Percentiles rank a stretch among this genome's conserved stretches.
Conservation (phyloP, 2,113 vertebrate species). For the Hiodon alosoides region DNA sequence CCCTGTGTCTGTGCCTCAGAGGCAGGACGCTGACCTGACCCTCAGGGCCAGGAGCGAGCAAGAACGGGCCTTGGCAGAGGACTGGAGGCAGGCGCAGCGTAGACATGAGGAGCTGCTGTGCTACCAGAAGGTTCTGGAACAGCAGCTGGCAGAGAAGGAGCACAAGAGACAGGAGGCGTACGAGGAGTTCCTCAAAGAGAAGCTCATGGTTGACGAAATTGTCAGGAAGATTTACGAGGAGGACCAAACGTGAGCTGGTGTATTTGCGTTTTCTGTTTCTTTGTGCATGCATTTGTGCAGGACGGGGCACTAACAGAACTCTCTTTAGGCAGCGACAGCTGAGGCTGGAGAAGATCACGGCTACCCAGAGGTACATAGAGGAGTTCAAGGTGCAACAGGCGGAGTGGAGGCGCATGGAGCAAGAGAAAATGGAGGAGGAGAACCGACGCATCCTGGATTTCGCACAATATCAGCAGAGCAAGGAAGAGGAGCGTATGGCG, state of each 20-base stretch:
- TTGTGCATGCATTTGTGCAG: not conserved
- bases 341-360: conserved; percentile 75
- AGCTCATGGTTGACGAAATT: conserved; percentile 85
- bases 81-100: conserved; percentile 57
- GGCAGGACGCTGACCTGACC: conserved; percentile 65
- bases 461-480: conserved; percentile 58
- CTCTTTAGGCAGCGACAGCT: conserved; percentile 70
- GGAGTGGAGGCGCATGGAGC: conserved; percentile 74
- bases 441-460: conserved; percentile 80
- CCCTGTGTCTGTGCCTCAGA: conserved; percentile 53
- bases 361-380: conserved; percentile 71
- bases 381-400: conserved; percentile 78
- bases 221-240: conserved; percentile 87
- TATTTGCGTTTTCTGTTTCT: not conserved
- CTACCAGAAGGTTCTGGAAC: conserved; percentile 74
- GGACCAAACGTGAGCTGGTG: conserved; percentile 71
- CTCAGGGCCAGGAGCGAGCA: conserved; percentile 66
- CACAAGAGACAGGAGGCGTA: conserved; percentile 73
- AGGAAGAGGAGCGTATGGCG: conserved; percentile 65
- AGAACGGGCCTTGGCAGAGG: conserved; percentile 52
- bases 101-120: conserved; percentile 56
- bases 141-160: conserved; percentile 80
- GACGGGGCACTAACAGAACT: not conserved
- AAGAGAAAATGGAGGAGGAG: conserved; percentile 81
- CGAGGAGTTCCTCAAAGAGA: conserved; percentile 83